phyloP scores from a whole-genome alignment of 2,888 invertebrate species.

The Thymelicus lineola region DNA sequence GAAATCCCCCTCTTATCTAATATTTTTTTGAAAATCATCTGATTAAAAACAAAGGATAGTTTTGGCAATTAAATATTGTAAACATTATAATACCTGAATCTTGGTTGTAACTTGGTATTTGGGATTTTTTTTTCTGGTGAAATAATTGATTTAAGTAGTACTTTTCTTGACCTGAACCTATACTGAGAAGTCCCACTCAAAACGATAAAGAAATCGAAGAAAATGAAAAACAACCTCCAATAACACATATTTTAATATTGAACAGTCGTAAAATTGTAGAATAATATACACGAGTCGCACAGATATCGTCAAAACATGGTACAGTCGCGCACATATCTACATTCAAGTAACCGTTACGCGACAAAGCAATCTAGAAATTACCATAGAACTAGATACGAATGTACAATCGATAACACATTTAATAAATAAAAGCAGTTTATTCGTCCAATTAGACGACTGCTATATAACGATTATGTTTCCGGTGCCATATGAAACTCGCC shows the following conservation, averaged over 20 bases:
- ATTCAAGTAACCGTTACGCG: constrained; percentile 42
- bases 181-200: neutral
- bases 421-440: constrained; percentile 41
- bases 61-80: no score
- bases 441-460: constrained; percentile 62
- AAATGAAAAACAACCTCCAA: neutral
- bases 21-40: no score
- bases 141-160: no score
- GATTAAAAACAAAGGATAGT: no score
- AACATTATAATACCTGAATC: no score
- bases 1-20: no score
- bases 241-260: neutral
- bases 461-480: constrained; percentile 72
- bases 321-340: constrained; percentile 38
- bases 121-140: no score
- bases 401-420: constrained; percentile 43
- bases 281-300: neutral
- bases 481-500: constrained; percentile 64
- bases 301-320: constrained; percentile 34
- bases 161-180: neutral
- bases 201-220: neutral
- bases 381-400: constrained; percentile 37
- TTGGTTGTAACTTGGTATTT: no score
- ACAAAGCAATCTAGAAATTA: constrained; percentile 39
- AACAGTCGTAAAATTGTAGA: constrained; percentile 5